Conservation (phyloP, 2,888 invertebrate genomes). For the Oasisia sp. region DNA sequence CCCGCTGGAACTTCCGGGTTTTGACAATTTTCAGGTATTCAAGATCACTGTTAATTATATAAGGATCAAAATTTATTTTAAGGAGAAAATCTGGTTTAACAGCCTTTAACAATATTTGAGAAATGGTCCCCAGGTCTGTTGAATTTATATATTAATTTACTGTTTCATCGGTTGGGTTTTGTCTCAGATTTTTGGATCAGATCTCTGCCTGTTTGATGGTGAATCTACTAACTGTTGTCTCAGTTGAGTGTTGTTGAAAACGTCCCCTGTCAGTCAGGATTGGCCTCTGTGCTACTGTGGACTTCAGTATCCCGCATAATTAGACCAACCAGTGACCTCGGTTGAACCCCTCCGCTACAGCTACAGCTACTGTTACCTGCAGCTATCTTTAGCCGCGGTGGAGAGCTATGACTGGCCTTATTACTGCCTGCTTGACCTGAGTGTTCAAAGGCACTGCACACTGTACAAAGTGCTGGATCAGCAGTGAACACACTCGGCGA, state of each 20-base stretch:
- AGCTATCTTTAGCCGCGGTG: not conserved
- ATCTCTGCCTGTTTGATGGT: not conserved
- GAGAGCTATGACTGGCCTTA: not conserved
- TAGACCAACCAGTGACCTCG: not conserved
- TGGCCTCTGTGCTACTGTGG: not conserved
- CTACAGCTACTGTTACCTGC: not conserved
- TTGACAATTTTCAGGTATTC: no score
- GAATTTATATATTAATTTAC: no score
- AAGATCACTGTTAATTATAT: no score
- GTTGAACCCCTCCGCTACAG: not conserved
- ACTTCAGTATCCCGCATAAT: not conserved
- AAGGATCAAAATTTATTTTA: no score
- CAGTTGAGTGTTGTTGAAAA: not conserved
- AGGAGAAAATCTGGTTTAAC: no score
- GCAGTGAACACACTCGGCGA: not conserved
- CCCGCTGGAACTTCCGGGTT: no score
- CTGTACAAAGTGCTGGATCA: not conserved
- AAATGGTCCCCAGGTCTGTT: no score
- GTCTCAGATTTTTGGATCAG: not conserved
- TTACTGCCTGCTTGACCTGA: slow-evolving; percentile 5
- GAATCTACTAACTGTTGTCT: not conserved
- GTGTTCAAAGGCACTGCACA: not conserved
- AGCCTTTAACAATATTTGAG: no score
- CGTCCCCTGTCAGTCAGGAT: not conserved
- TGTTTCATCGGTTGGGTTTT: no score